Percentiles rank a stretch among this genome's conserved stretches.
Evolutionary conservation across 2,113 vertebrate species (phyloP).

Genomic region (Ctenomys sociabilis): DNA sequence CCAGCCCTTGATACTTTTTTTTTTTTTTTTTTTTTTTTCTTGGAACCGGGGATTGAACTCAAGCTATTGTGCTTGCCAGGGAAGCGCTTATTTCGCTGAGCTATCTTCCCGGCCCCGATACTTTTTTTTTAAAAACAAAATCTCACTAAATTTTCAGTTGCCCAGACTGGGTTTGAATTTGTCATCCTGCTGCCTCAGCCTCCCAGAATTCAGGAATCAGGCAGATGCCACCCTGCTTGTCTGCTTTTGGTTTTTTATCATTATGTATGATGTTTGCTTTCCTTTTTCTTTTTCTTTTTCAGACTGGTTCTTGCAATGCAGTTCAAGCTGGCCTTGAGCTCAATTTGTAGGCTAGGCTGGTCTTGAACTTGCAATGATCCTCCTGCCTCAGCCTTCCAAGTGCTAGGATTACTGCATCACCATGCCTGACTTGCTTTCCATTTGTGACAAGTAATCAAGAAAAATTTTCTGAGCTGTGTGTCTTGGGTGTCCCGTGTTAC

Average conservation of each 20-base stretch:
- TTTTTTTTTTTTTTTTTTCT: too few species aligned
- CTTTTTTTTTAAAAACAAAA: neutral
- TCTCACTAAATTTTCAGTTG: neutral
- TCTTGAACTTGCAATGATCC: neutral
- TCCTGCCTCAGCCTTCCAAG: neutral
- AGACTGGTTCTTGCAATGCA: too few species aligned
- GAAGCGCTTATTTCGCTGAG: too few species aligned
- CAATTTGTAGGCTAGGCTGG: neutral
- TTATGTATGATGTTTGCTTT: constrained; percentile 1
- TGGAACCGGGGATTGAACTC: too few species aligned
- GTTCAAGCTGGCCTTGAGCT: too few species aligned
- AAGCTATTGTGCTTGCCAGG: too few species aligned
- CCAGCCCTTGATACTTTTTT: neutral
- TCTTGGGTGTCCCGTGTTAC: too few species aligned
- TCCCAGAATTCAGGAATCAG: too few species aligned
- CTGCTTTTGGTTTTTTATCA: constrained; percentile 38
- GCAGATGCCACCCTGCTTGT: too few species aligned
- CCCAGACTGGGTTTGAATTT: neutral
- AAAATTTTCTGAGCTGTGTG: neutral
- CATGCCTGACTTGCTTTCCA: neutral
- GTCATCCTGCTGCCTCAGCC: neutral
- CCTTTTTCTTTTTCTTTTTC: neutral
- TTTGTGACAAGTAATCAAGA: constrained; percentile 41
- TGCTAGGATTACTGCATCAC: too few species aligned
- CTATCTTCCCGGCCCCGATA: neutral